phyloP scores from a whole-genome alignment of 2,888 invertebrate genomes.

The Erebia epiphron region DNA sequence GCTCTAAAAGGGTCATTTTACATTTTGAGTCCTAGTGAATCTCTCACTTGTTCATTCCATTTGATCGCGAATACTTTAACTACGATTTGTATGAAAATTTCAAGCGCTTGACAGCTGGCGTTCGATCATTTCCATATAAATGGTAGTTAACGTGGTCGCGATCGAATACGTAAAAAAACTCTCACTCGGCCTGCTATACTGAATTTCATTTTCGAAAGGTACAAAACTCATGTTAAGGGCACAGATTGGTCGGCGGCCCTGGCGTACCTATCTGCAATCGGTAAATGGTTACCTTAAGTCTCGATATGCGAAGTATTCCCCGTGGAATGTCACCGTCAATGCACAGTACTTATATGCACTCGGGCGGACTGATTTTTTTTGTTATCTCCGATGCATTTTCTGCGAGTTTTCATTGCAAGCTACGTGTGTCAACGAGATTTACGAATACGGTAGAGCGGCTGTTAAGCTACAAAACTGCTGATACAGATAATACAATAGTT shows the following conservation, averaged over 20 bases:
- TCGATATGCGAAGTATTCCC: conserved; percentile 77
- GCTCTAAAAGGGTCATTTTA: no score
- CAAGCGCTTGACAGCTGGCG: no score
- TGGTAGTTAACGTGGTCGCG: no score
- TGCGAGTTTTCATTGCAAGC: conserved; percentile 77
- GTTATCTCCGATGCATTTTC: conserved; percentile 81
- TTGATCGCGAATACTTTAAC: background rate
- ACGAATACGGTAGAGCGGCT: background rate
- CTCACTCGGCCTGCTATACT: background rate
- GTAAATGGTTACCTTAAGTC: conserved; percentile 81
- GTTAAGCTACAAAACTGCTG: background rate
- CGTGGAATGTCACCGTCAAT: conserved; percentile 78
- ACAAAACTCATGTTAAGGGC: background rate
- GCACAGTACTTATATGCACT: conserved; percentile 77
- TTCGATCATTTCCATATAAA: no score
- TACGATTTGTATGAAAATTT: background rate
- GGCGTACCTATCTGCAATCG: conserved; percentile 80
- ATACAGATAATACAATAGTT: background rate
- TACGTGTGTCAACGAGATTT: conserved; percentile 40
- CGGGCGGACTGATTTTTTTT: conserved; percentile 77
- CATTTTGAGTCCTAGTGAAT: no score
- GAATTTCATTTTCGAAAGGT: background rate
- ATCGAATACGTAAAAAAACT: no score
- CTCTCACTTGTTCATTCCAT: no score
- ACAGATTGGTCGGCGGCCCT: conserved; percentile 74